Conservation (phyloP, 2,113 vertebrate genomes). For the Acanthisitta chloris region DNA sequence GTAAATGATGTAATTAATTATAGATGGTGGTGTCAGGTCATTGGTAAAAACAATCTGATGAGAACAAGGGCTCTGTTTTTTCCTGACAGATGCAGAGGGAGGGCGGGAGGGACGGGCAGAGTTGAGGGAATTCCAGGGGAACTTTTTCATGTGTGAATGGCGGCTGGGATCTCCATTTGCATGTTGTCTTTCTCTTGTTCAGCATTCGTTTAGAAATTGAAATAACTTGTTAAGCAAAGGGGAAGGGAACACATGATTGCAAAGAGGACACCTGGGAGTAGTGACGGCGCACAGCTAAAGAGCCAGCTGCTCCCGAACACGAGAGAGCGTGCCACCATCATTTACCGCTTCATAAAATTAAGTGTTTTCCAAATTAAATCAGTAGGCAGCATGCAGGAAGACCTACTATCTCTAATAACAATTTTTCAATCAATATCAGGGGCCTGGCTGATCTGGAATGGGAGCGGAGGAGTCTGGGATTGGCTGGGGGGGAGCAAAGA, state of each 20-base stretch:
- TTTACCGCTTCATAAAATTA: conserved; percentile 89
- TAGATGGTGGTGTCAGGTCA: conserved; percentile 92
- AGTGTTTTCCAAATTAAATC: conserved; percentile 89
- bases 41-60: conserved; percentile 88
- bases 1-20: conserved; percentile 99
- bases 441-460: conserved; percentile 47
- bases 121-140: conserved; percentile 88
- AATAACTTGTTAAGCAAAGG: conserved; percentile 88
- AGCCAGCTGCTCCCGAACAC: conserved; percentile 83
- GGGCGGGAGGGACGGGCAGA: conserved; percentile 55
- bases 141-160: conserved; percentile 87
- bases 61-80: conserved; percentile 84
- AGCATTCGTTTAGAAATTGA: conserved; percentile 84
- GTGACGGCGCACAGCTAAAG: conserved; percentile 75
- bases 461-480: background rate
- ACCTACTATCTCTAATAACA: conserved; percentile 83
- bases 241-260: conserved; percentile 81
- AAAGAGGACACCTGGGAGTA: conserved; percentile 80
- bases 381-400: conserved; percentile 77
- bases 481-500: background rate
- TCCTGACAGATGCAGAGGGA: conserved; percentile 86
- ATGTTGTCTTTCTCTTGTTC: conserved; percentile 87
- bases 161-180: conserved; percentile 80
- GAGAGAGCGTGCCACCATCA: conserved; percentile 81
- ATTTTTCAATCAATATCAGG: conserved; percentile 83